Percentiles rank a stretch among this genome's conserved stretches.
Evolutionary conservation across 1,140 invertebrate species (phyloP).

Genomic region (Leptinotarsa texana): DNA sequence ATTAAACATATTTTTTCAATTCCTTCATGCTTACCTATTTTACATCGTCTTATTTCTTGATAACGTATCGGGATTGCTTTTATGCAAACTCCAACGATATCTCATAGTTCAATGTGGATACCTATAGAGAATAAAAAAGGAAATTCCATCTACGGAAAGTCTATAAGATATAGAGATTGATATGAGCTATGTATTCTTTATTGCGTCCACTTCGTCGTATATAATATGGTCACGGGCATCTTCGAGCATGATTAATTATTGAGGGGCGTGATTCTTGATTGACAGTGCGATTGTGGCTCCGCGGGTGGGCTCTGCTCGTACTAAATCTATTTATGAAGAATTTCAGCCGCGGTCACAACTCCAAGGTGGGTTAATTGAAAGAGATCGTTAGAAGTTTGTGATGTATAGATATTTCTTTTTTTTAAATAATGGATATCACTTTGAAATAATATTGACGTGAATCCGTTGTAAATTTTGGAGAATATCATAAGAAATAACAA

Average conservation of each 20-base stretch:
- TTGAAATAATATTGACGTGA: too few relatives aligned
- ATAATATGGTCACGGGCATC: slow-evolving; percentile 16
- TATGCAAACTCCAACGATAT: too few relatives aligned
- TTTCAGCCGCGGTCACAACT: background rate
- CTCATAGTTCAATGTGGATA: too few relatives aligned
- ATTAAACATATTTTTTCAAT: too few relatives aligned
- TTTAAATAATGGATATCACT: too few relatives aligned
- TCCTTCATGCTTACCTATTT: too few relatives aligned
- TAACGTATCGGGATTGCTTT: too few relatives aligned
- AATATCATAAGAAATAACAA: too few relatives aligned
- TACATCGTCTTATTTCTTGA: too few relatives aligned
- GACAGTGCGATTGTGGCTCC: slow-evolving; percentile 53
- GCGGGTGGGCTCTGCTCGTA: slow-evolving; percentile 48
- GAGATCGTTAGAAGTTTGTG: background rate
- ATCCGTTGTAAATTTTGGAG: too few relatives aligned
- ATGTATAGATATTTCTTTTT: too few relatives aligned
- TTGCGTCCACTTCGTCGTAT: slow-evolving; percentile 7
- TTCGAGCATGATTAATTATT: slow-evolving; percentile 53
- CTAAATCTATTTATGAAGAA: slow-evolving; percentile 17
- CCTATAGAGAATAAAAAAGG: slow-evolving; percentile 7
- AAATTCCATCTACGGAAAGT: slow-evolving; percentile 4
- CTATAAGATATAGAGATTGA: slow-evolving; percentile 19
- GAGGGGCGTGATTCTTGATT: slow-evolving; percentile 54
- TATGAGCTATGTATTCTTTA: slow-evolving; percentile 13
- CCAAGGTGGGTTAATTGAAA: background rate